Evolutionary conservation across 2,113 vertebrate genomes (phyloP).

Genomic region (Hydrochoerus hydrochaeris): DNA sequence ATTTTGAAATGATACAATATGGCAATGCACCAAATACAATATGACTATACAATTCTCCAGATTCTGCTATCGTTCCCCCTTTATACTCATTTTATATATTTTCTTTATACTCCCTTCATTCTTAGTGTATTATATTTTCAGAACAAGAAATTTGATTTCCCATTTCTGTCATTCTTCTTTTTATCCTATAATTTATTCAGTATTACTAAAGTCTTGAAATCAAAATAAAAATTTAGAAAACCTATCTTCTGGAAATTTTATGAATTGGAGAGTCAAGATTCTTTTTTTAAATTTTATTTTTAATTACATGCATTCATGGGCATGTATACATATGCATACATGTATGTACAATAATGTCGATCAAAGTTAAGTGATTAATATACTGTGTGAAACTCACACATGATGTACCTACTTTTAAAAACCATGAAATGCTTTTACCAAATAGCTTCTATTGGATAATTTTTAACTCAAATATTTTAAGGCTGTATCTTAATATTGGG

Average conservation of each 20-base stretch:
- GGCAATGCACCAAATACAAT: rapidly evolving
- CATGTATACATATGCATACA: rapidly evolving
- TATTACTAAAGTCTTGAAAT: neutral
- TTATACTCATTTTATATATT: neutral
- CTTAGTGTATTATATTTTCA: neutral
- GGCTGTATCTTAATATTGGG: neutral
- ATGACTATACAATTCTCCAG: neutral
- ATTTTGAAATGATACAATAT: neutral
- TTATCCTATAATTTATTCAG: neutral
- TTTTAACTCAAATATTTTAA: neutral
- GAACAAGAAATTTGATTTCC: neutral
- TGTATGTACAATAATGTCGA: neutral
- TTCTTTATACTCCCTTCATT: neutral
- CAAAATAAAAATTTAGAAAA: neutral
- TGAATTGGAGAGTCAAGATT: neutral
- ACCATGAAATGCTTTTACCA: neutral
- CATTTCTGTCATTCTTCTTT: neutral
- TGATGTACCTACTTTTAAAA: neutral
- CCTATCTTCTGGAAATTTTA: neutral
- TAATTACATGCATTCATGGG: neutral
- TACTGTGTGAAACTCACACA: neutral
- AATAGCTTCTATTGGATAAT: neutral
- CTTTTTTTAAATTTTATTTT: neutral
- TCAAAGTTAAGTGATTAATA: neutral
- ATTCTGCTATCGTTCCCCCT: neutral